Base-by-base conservation (phyloP, 1,140 invertebrate genomes). In the Archegozetes longisetosus region DNA sequence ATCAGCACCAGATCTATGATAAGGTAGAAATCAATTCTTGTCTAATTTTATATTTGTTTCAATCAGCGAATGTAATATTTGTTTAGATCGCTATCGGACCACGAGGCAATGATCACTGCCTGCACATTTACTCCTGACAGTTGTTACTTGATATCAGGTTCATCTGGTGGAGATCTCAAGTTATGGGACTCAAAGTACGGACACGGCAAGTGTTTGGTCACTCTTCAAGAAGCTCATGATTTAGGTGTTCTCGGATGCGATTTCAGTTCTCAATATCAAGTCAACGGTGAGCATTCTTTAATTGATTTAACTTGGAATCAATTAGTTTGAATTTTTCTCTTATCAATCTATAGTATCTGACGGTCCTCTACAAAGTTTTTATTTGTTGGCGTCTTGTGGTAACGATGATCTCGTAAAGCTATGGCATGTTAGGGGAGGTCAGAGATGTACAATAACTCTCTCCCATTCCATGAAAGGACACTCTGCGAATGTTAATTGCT, bases 391-490 rank as follows among this genome's bases (percentile, higher is more conserved):
- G 13, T 79, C 79, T 2, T 76, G 82, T 66, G 85, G 84, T 2
- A 83, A 83, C 64, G 84, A 85, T 69, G 78, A 84, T 66, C 68
- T 75, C n/a, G 77, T 86, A 0, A 84, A 84, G 69, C 66, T 86
- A 12, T 88, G 85, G 85, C 76, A 78, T 48, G 75, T 86, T 2
- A 74, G 67, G 13, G 67, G 77, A 48, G 69, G 68, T 4, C 53
- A 60, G 1, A 50, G 25, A 12, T 65, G 65, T 53, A 58, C 57
- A n/a, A 70, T 72, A 22, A 58, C 50, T 29, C 54, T 66, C 3
- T 59, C 57, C n/a, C 61, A 49, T 32, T 66, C 17, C 47, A 61
- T 61, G n/a, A 59, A 61, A 56, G 67, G 68, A 26, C 68, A 70
- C 61, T 50, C 55, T 52, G 66, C 58, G 24, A 68, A 68, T 64